Base-by-base conservation (phyloP, 2,113 vertebrate genomes). In the Sula dactylatra region DNA sequence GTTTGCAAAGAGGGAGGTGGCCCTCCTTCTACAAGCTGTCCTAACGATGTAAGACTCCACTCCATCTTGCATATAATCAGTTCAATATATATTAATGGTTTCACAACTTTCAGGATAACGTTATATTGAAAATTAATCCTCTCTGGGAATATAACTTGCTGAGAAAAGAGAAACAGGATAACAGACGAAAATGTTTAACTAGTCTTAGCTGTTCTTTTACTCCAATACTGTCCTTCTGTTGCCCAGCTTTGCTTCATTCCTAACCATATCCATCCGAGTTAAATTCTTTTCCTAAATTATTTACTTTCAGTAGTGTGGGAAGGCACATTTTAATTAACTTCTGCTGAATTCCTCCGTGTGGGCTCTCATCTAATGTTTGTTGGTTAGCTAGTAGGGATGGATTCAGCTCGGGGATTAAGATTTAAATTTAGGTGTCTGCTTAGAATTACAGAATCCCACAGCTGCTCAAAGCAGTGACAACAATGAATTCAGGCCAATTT, bases 141-240 rank as follows among this genome's bases (percentile, higher is more conserved):
- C 26, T 77, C 52, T 25, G 54, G 66, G 69, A 91, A 55, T 93
- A 72, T 25, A 85, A 69, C 17, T 85, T 5, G 0, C 36, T 85
- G 61, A 77, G 61, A 85, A 89, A 89, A 89, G 24, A 72, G 89
- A 91, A 95, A 71, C 52, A 93, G 24, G n/a, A 6, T 84, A 85
- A 87, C 27, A 93, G 70, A 90, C 79, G 21, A 96, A 85, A 95
- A 85, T 45, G 25, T 72, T 94, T 80, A 90, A 94, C n/a, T 34
- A 79, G n/a, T n/a, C 52, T 92, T 92, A 91, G 87, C 29, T 62
- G 34, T 64, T 89, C 72, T 81, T 88, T 78, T 84, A 84, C 7
- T 32, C 42, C 24, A 38, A 4, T 61, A 71, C 5, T 52, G 11
- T 65, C 31, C 40, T 87, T 34, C 54, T 76, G 44, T 31, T 82